A percentile compares a stretch with the other conserved stretches of the same genome.
These are phyloP conservation scores for Aleiodes testaceus DNA, from an alignment of 2,888 invertebrate species.

Conservation along the genomic window DNA sequence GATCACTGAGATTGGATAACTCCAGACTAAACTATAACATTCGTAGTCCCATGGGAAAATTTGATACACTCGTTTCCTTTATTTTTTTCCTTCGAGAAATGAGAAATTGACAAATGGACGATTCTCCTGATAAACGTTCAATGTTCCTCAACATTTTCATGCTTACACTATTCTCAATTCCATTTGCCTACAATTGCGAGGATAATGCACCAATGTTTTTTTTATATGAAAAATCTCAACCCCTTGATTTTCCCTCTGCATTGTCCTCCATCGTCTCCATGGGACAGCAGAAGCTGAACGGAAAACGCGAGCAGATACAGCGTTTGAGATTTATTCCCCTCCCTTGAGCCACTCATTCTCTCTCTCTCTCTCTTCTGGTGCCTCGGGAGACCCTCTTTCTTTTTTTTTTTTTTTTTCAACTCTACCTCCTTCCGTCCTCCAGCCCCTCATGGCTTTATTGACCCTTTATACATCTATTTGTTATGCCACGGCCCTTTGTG, in stretches of 20 bases:
- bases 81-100: neutral
- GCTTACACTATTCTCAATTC: no score
- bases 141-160: conserved; percentile 11
- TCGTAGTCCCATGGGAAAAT: conserved; percentile 10
- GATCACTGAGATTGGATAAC: conserved; percentile 57
- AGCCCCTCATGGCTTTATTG: conserved; percentile 69
- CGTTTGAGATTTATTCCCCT: conserved; percentile 70
- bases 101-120: neutral
- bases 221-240: conserved; percentile 52
- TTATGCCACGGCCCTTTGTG: conserved; percentile 72
- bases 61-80: neutral
- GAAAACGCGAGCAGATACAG: conserved; percentile 59
- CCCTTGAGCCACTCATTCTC: conserved; percentile 42
- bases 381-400: no score
- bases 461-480: conserved; percentile 74
- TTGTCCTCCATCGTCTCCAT: conserved; percentile 61
- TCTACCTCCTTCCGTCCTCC: conserved; percentile 53
- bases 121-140: conserved; percentile 18
- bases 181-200: neutral
- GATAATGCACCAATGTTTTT: conserved; percentile 5
- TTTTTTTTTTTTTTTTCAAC: conserved; percentile 52
- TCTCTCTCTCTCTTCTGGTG: conserved; percentile 59
- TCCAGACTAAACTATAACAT: neutral
- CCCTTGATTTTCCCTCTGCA: conserved; percentile 56
- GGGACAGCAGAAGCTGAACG: conserved; percentile 52